Base-by-base conservation (phyloP, 2,888 invertebrate species). In the Gibbula magus region DNA sequence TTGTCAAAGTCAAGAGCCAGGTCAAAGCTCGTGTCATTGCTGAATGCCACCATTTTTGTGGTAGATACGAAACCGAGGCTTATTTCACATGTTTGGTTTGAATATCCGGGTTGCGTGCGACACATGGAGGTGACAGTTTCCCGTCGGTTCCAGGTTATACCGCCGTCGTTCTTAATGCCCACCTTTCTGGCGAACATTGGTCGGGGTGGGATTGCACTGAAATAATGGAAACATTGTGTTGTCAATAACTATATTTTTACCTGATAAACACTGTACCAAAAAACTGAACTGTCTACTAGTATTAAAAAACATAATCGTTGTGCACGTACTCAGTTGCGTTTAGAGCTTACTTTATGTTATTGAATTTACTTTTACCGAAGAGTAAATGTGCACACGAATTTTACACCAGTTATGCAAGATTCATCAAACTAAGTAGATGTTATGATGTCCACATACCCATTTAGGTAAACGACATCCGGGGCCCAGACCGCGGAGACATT, bases 71-170 rank as follows among this genome's bases (percentile, higher is more conserved):
- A 81, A 22, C 81, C 79, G 32, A 83, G 79, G 29, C 52, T 76
- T 22, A 83, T 77, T 56, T 52, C 35, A 61, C 83, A 83, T 5
- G 74, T 56, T 75, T 83, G 81, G 20, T 76, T 74, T 16, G 32
- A 18, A 61, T 70, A 77, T 3, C 8, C 13, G 3, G 77, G 76
- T 10, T 75, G 3, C 2, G 83, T 81, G 18, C 18, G 61, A 67
- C 83, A 83, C 56, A 79, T 52, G 2, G 83, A 81, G n/a, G 78
- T 79, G 56, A 83, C 56, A 13, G 80, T 53, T 18, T 81, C 81
- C 7, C 78, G 53, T 20, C 83, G 76, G 8, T 78, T 70, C 83
- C 81, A 81, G 25, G 75, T 78, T 45, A 83, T 78, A 25, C 76
- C 29, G 20, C 83, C 83, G 16, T 83, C 75, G 0, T 73, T 75